phyloP scores from a whole-genome alignment of 2,113 vertebrate species.

The Grus americana region DNA sequence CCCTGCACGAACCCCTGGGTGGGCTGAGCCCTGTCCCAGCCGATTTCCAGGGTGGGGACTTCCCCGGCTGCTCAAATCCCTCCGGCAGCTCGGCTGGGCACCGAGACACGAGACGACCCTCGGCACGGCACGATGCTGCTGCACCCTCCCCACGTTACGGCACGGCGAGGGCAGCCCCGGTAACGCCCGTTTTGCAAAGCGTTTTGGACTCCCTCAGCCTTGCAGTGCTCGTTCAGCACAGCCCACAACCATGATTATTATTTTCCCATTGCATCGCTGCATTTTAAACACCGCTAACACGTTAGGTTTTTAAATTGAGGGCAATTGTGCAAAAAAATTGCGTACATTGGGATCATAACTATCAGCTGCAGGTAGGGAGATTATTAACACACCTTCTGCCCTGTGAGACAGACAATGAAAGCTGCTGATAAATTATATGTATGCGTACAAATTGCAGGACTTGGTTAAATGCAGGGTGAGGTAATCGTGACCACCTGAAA shows the following conservation, averaged over 20 bases:
- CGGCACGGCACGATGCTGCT: not conserved
- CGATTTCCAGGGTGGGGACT: not conserved
- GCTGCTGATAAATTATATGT: not conserved
- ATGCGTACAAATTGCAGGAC: not conserved
- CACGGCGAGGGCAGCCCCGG: not conserved
- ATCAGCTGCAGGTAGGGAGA: not conserved
- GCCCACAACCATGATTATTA: no score
- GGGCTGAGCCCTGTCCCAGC: not conserved
- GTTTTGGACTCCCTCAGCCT: not conserved
- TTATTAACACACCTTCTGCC: not conserved
- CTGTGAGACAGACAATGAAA: not conserved
- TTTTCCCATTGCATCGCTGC: not conserved
- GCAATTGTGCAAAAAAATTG: not conserved
- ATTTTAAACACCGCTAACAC: not conserved
- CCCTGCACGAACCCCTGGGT: not conserved
- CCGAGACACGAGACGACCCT: accelerated
- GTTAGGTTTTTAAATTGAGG: not conserved
- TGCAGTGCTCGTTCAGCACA: not conserved
- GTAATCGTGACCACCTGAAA: not conserved
- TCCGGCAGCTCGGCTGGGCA: accelerated
- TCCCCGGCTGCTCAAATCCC: not conserved
- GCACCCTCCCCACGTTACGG: not conserved
- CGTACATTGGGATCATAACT: not conserved
- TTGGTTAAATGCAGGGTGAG: not conserved
- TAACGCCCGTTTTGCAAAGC: not conserved